phyloP scores from a whole-genome alignment of 2,888 invertebrate genomes.

The Oscheius sp. region DNA sequence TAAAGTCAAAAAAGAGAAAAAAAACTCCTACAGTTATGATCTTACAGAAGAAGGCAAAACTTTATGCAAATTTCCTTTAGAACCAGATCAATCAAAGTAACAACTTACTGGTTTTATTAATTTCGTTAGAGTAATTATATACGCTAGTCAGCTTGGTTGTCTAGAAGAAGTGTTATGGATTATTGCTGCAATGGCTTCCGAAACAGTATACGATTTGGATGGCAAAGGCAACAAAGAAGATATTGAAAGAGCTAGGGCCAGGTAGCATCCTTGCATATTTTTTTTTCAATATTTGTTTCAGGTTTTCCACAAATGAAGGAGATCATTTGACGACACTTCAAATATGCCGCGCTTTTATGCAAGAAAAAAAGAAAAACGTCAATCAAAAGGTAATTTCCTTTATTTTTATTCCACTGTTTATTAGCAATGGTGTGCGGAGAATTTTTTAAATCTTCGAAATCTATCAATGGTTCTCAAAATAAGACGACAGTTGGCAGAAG shows the following conservation, averaged over 20 bases:
- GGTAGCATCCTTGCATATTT: constrained; percentile 1
- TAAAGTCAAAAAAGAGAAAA: constrained; percentile 32
- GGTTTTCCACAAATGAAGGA: constrained; percentile 77
- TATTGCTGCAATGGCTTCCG: constrained; percentile 88
- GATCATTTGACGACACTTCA: constrained; percentile 67
- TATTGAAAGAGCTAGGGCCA: constrained; percentile 43
- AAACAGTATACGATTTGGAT: constrained; percentile 81
- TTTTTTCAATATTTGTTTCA: constrained; percentile 75
- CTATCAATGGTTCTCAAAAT: constrained; percentile 41
- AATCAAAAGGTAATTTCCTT: constrained; percentile 16
- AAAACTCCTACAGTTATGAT: neutral
- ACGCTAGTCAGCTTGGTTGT: constrained; percentile 58
- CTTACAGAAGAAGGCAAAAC: constrained; percentile 48
- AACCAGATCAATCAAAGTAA: constrained; percentile 53
- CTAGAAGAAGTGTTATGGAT: constrained; percentile 82
- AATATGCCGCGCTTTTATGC: constrained; percentile 39
- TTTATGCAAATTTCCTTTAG: constrained; percentile 48
- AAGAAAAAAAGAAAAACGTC: constrained; percentile 31
- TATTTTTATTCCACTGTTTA: neutral
- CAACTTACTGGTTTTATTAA: neutral
- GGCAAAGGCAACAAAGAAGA: constrained; percentile 40
- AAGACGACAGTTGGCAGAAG: constrained; percentile 58
- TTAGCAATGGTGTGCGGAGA: constrained; percentile 54
- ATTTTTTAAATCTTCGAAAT: constrained; percentile 52
- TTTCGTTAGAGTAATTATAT: constrained; percentile 47